Conservation (phyloP, 2,797 vertebrate genomes). For the Tamandua tetradactyla region DNA sequence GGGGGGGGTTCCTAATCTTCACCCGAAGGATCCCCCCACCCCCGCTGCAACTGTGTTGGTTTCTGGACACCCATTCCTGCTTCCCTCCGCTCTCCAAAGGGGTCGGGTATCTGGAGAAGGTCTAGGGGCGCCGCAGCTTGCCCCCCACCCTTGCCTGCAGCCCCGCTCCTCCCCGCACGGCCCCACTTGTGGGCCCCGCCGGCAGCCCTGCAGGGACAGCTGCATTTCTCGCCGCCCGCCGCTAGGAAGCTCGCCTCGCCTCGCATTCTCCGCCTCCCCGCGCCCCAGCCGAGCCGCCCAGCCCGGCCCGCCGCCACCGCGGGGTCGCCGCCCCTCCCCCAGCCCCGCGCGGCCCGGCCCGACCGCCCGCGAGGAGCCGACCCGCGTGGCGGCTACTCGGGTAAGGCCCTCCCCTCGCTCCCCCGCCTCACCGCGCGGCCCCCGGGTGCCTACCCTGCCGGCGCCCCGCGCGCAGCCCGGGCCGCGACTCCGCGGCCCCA, state of each 20-base stretch:
- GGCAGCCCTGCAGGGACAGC: slow-evolving; percentile 66
- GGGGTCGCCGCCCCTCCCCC: slow-evolving; percentile 63
- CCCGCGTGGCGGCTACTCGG: slow-evolving; percentile 71
- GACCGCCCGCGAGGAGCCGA: slow-evolving; percentile 60
- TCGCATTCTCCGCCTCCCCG: slow-evolving; percentile 68
- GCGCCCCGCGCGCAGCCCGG: neutral
- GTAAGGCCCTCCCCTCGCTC: slow-evolving; percentile 65
- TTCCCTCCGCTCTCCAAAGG: neutral
- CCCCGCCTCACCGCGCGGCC: neutral
- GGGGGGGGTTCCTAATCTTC: neutral
- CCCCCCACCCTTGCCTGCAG: slow-evolving; percentile 48
- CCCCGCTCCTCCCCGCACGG: slow-evolving; percentile 70
- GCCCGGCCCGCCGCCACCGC: slow-evolving; percentile 52
- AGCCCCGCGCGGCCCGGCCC: slow-evolving; percentile 5
- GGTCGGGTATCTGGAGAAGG: neutral
- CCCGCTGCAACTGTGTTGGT: neutral
- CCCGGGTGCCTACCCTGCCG: neutral
- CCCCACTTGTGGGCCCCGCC: slow-evolving; percentile 65
- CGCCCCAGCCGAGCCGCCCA: slow-evolving; percentile 65
- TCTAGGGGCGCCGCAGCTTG: slow-evolving; percentile 55
- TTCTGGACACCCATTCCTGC: neutral
- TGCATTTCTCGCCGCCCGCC: slow-evolving; percentile 74
- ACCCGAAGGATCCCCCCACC: neutral
- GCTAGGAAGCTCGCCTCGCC: slow-evolving; percentile 75
- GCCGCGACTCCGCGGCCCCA: slow-evolving; percentile 40